Evolutionary conservation across 2,888 invertebrate genomes (phyloP), one percentile per base, ranked within the genome.

Genomic region (Malacosoma neustria): DNA sequence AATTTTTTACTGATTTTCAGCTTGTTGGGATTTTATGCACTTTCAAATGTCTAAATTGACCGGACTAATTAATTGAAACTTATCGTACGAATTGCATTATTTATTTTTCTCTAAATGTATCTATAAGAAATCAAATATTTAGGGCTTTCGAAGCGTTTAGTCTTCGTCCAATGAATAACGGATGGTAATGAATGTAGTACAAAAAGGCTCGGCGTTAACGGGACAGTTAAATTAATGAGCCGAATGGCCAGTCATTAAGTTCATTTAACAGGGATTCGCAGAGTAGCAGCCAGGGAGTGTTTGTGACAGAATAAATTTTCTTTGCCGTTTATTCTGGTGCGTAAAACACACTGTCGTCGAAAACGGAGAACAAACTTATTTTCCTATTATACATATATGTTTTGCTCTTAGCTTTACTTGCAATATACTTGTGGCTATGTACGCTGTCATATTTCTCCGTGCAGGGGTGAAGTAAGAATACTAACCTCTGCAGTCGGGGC

Each of bases 291-390:
- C 47, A 48, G 42, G 46, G 59, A 62, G 54, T 59, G 63, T 57
- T 57, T 54, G 56, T 55, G 61, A 57, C 54, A 46, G 55, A 64
- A 67, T 68, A 66, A 62, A 69, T 71, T 72, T 68, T 66, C 64
- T 65, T 57, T 37, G 32, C 48, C 52, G 48, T 47, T 64, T 45
- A 53, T 43, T 51, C 42, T 22, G 43, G 43, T 39, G 35, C 36
- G 29, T 22, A 33, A 37, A 52, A 54, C 46, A 49, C 48, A 52
- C 37, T 32, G 30, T 36, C 13, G 13, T 6, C 13, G 6, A 41
- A 30, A 35, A 37, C 11, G 11, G 11, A 3, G 1, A 38, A 13
- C n/a, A 34, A n/a, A n/a, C n/a, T n/a, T n/a, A n/a, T n/a, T n/a
- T n/a, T n/a, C n/a, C n/a, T n/a, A n/a, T n/a, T n/a, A n/a, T n/a